Conservation (phyloP, 2,113 vertebrate genomes). For the Nyctibius bracteatus region DNA sequence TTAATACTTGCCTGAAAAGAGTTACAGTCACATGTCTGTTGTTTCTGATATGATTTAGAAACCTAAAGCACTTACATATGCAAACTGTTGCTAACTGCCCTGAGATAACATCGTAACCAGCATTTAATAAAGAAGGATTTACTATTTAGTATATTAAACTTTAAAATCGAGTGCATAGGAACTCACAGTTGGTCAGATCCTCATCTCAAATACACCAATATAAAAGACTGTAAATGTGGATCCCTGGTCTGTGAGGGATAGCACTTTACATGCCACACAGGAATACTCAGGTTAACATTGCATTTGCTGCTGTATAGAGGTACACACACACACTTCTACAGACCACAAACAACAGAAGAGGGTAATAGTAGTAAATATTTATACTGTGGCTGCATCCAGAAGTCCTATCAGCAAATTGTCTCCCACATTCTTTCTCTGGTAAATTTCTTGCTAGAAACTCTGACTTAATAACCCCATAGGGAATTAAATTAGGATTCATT, state of each 20-base stretch:
- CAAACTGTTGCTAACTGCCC: background rate
- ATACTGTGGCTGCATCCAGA: background rate
- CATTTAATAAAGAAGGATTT: background rate
- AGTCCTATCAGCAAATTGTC: background rate
- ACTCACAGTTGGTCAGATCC: background rate
- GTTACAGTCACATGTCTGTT: background rate
- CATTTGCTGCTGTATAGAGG: background rate
- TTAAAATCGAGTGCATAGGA: background rate
- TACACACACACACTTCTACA: background rate
- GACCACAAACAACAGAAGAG: background rate
- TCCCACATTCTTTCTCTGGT: background rate
- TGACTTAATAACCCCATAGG: background rate
- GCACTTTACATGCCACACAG: background rate
- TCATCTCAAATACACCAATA: background rate
- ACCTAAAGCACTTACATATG: background rate
- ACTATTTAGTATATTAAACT: background rate
- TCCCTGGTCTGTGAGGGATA: background rate
- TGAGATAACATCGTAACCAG: accelerated
- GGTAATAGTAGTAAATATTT: constrained; percentile 23
- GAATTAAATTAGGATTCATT: background rate
- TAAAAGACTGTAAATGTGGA: background rate
- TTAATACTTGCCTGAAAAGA: background rate
- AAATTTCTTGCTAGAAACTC: constrained; percentile 9
- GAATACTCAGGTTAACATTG: background rate
- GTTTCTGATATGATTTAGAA: background rate